A percentile compares a stretch with the other conserved stretches of the same genome.
These are phyloP conservation scores for Sinohyriopsis cumingii DNA, from an alignment of 2,888 invertebrate genomes.

Conservation along the genomic window DNA sequence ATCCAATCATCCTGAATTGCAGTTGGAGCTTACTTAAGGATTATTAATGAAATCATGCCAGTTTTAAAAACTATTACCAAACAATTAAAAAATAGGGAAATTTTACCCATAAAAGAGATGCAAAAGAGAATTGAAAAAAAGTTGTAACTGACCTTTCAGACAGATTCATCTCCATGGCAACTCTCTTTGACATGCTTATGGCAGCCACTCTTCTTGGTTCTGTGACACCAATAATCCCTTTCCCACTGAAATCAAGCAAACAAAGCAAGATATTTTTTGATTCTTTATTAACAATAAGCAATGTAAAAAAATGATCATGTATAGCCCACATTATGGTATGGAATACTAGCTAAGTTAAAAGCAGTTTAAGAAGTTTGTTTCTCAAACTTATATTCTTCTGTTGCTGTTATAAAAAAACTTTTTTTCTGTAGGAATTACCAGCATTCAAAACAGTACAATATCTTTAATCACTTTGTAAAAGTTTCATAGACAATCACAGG, in stretches of 20 bases:
- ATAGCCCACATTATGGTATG: background rate
- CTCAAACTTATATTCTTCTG: background rate
- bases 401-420: too few relatives aligned
- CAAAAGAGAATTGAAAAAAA: too few relatives aligned
- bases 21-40: background rate
- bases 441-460: too few relatives aligned
- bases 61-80: background rate
- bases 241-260: constrained; percentile 61
- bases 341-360: background rate
- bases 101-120: too few relatives aligned
- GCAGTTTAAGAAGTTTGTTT: background rate
- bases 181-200: constrained; percentile 94
- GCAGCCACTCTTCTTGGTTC: constrained; percentile 99
- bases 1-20: too few relatives aligned
- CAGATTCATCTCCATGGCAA: constrained; percentile 91
- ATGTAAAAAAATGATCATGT: background rate
- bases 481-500: too few relatives aligned
- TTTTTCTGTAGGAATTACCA: too few relatives aligned
- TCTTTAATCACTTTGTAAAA: too few relatives aligned
- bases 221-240: constrained; percentile 91
- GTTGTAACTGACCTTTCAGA: constrained; percentile 61
- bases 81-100: too few relatives aligned
- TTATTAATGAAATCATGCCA: background rate
- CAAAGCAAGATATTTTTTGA: background rate
- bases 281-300: background rate